phyloP scores from a whole-genome alignment of 2,888 invertebrate species.

The Iselma pallidipennis region DNA sequence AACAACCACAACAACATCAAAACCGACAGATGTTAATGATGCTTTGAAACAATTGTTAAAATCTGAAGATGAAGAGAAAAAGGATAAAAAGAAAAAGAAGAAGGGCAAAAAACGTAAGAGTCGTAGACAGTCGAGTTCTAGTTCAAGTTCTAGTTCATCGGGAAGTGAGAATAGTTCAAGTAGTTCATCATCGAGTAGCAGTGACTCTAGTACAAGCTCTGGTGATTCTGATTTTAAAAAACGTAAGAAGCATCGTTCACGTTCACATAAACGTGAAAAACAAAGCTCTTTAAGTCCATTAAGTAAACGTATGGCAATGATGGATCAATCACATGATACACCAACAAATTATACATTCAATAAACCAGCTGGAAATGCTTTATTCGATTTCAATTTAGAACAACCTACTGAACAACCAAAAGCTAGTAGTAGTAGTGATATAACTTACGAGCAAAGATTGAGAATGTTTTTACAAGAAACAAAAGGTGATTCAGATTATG shows the following conservation, averaged over 20 bases:
- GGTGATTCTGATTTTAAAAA: conserved; percentile 63
- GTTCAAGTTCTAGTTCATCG: conserved; percentile 55
- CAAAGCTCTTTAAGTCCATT: conserved; percentile 78
- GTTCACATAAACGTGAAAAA: conserved; percentile 62
- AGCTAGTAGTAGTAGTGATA: conserved; percentile 22
- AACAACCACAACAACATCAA: conserved; percentile 35
- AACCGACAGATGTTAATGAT: conserved; percentile 65
- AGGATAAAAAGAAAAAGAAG: conserved; percentile 68
- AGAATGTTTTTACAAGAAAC: conserved; percentile 73
- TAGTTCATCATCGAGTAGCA: conserved; percentile 59
- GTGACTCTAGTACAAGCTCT: conserved; percentile 67
- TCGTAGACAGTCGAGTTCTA: conserved; percentile 62
- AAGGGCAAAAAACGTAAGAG: conserved; percentile 67
- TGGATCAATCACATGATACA: conserved; percentile 61
- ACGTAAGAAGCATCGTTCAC: conserved; percentile 62
- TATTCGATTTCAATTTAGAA: conserved; percentile 58
- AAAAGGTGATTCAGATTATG: conserved; percentile 80
- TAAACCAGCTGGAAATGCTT: conserved; percentile 63
- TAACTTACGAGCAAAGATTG: conserved; percentile 56
- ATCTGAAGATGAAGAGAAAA: conserved; percentile 58
- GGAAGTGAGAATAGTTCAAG: conserved; percentile 63
- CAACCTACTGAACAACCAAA: conserved; percentile 51
- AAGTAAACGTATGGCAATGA: conserved; percentile 80
- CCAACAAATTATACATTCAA: conserved; percentile 69
- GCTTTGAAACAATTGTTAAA: conserved; percentile 67